Evolutionary conservation across 2,113 vertebrate species (phyloP).

Genomic region (Coregonus clupeaformis): DNA sequence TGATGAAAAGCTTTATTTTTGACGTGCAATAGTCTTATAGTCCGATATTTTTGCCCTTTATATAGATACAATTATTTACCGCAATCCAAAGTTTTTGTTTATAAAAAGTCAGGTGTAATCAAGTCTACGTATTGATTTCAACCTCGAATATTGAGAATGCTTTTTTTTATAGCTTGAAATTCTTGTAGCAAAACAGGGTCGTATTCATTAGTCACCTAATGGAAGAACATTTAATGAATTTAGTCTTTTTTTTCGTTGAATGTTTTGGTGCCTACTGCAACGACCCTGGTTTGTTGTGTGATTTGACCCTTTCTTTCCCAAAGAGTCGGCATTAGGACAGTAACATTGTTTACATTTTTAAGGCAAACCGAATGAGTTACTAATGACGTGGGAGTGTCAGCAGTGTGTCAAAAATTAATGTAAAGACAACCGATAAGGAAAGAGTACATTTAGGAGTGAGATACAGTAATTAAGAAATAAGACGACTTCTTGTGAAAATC

Average conservation of each 20-base stretch:
- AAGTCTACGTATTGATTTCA: constrained; percentile 40
- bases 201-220: no score
- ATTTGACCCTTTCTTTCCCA: constrained; percentile 23
- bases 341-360: neutral
- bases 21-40: constrained; percentile 70
- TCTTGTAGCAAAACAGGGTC: no score
- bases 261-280: neutral
- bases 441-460: no score
- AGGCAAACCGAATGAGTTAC: constrained; percentile 34
- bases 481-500: no score
- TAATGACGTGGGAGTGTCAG: constrained; percentile 51
- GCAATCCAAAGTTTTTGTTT: constrained; percentile 39
- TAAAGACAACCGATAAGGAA: neutral
- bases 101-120: constrained; percentile 39
- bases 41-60: constrained; percentile 39
- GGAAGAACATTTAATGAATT: no score
- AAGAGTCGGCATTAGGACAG: no score
- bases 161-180: no score
- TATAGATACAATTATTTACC: constrained; percentile 43
- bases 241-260: neutral
- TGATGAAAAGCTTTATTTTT: constrained; percentile 63
- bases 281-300: constrained; percentile 10
- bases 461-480: no score
- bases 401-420: neutral
- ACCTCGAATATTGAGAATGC: neutral